Evolutionary conservation across 2,888 invertebrate genomes (phyloP).

Genomic region (Drosophila rellima): DNA sequence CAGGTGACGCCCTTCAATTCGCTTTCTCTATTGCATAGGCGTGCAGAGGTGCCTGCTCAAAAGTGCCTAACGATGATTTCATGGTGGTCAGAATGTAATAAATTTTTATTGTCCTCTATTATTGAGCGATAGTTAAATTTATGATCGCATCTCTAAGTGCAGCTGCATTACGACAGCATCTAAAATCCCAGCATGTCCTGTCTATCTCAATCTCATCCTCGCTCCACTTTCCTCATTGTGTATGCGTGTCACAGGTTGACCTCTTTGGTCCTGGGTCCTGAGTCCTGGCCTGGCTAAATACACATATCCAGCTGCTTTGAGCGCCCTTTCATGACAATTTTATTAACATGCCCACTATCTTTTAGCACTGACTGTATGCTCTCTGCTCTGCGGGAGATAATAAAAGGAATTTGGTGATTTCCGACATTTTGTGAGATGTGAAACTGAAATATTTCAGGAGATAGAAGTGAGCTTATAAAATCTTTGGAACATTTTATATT

Average conservation of each 20-base stretch:
- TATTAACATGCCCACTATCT: conserved; percentile 75
- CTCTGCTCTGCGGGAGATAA: conserved; percentile 11
- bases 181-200: conserved; percentile 33
- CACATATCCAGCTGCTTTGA: conserved; percentile 73
- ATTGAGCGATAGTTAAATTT: conserved; percentile 76
- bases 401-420: conserved; percentile 7
- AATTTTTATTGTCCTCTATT: conserved; percentile 81
- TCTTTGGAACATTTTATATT: too few species aligned
- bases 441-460: background rate
- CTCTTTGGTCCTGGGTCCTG: conserved; percentile 26
- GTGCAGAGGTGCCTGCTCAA: conserved; percentile 52
- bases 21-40: conserved; percentile 49
- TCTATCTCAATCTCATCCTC: conserved; percentile 7
- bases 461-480: background rate
- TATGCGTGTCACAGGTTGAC: conserved; percentile 69
- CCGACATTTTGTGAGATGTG: conserved; percentile 6
- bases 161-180: conserved; percentile 48
- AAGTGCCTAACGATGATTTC: conserved; percentile 84
- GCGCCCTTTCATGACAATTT: conserved; percentile 81
- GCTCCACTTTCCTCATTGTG: conserved; percentile 42
- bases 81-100: conserved; percentile 85
- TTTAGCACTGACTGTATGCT: conserved; percentile 30
- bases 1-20: conserved; percentile 33
- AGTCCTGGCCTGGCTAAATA: conserved; percentile 31
- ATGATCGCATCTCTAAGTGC: conserved; percentile 54